Conservation (phyloP, 2,113 vertebrate genomes). For the Trinectes maculatus region DNA sequence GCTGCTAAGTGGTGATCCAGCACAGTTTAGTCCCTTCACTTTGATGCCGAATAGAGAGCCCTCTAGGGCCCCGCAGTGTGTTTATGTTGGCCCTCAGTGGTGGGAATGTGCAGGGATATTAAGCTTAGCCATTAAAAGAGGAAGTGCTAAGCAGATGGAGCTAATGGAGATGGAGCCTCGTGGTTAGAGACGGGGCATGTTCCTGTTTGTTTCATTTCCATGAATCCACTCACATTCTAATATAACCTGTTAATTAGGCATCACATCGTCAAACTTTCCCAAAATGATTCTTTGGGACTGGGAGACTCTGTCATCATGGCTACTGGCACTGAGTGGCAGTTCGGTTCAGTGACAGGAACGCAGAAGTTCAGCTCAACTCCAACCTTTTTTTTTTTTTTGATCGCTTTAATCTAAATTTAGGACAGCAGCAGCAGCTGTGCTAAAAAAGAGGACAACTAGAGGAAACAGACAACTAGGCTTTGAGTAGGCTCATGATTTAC, state of each 20-base stretch:
- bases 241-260: slow-evolving; percentile 28
- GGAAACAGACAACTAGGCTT: slow-evolving; percentile 12
- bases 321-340: slow-evolving; percentile 1
- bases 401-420: slow-evolving; percentile 46
- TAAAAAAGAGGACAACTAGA: too few species aligned
- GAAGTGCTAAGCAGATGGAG: slow-evolving; percentile 2
- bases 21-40: slow-evolving; percentile 28
- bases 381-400: slow-evolving; percentile 4
- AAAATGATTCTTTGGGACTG: slow-evolving; percentile 22
- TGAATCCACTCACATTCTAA: neutral
- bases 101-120: slow-evolving; percentile 24
- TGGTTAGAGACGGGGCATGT: neutral
- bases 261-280: slow-evolving; percentile 14
- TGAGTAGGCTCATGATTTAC: slow-evolving; percentile 18
- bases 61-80: slow-evolving; percentile 2
- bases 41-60: slow-evolving; percentile 30
- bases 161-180: slow-evolving; percentile 10
- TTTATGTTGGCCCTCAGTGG: slow-evolving; percentile 32
- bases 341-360: neutral
- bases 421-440: neutral
- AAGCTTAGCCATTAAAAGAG: neutral
- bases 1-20: slow-evolving; percentile 54
- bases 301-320: slow-evolving; percentile 25
- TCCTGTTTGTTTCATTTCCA: neutral
- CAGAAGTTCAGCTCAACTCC: neutral